Base-by-base conservation (phyloP, 2,113 vertebrate genomes). In the Stomatorhinus ivindoensis region DNA sequence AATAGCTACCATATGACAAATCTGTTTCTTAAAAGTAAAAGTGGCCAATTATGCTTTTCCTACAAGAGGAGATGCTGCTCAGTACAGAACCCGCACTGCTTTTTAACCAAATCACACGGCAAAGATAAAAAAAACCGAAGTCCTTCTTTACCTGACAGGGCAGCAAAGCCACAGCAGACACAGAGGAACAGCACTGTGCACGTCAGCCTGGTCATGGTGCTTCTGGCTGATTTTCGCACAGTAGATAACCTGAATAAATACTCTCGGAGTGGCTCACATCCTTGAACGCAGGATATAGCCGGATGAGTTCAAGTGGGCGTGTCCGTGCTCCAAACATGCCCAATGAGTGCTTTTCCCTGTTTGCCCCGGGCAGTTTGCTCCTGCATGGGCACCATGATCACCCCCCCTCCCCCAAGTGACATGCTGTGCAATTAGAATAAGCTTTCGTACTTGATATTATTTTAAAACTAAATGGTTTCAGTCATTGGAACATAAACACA, bases 251-350 rank as follows among this genome's bases (percentile, higher is more conserved):
- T 46, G 48, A 86, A 53, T 48, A 55, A 44, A 92, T 89, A 88
- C 83, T 73, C 35, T 50, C 50, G 89, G 50, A 5, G 65, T 48
- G n/a, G 31, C 11, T 89, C 87, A 93, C 92, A 95, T 95, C 95
- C 94, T 95, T 92, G 90, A 93, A 55, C 91, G 91, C 92, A 95
- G 95, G 95, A 95, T 94, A 91, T 94, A 76, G 27, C 35, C 39
- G 31, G 47, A 11, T 48, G 82, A 90, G 3, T 17, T 87, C 85
- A 87, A 89, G 86, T 89, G 89, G 93, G 93, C 89, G 92, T 91
- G 88, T 88, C 89, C 55, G 17, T 21, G 86, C 6, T 58, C n/a
- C 87, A 90, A 48, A 90, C 89, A 89, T 91, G 86, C 27, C 69
- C 61, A 80, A 65, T 86, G 83, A 55, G 82, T 65, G 6, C 89